Evolutionary conservation across 2,797 vertebrate species (phyloP), one percentile per base, ranked within the genome.

Genomic region (Scolopax rusticola): DNA sequence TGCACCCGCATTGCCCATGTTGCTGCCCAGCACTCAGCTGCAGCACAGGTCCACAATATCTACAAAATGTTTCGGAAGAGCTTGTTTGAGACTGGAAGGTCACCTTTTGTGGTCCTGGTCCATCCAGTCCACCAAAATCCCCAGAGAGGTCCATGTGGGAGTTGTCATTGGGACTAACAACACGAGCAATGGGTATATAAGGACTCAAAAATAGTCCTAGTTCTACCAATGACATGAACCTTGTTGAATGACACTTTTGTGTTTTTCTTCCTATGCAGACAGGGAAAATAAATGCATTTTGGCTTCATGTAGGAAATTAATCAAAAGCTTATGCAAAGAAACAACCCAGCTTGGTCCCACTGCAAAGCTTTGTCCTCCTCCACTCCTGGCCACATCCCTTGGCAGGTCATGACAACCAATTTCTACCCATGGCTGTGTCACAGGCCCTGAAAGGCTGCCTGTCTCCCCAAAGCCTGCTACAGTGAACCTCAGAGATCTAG

Each of bases 1-100:
- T 15, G 56, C 19, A 19, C 7, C 33, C 20, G 8, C 1, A 0
- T 15, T 43, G 13, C 5, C 32, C 70, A 17, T 0, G 0, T 8
- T 36, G 48, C 9, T 45, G 14, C 24, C 45, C 2, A 2, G 51
- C 28, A 28, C 24, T 6, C 51, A 30, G 8, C 3, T 10, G 30
- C 32, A 32, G 48, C 41, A 54, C 11, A 64, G n/a, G 2, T 19
- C 36, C 50, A 11, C 25, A 13, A 5, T 5, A 53, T 3, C 68
- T 60, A 30, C 40, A 18, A 0, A 0, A 63, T 4, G 57, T 6
- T 61, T 43, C 51, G 36, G 45, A n/a, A 21, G 64, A 23, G 47
- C 15, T 61, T 12, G 2, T 67, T 1, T 51, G 70, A 15, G 51
- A 43, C 33, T 1, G 0, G 27, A 9, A 79, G 53, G 27, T 28